Evolutionary conservation across 2,888 invertebrate genomes (phyloP), one percentile per base, ranked within the genome.

Genomic region (Drosophila vallismaia): DNA sequence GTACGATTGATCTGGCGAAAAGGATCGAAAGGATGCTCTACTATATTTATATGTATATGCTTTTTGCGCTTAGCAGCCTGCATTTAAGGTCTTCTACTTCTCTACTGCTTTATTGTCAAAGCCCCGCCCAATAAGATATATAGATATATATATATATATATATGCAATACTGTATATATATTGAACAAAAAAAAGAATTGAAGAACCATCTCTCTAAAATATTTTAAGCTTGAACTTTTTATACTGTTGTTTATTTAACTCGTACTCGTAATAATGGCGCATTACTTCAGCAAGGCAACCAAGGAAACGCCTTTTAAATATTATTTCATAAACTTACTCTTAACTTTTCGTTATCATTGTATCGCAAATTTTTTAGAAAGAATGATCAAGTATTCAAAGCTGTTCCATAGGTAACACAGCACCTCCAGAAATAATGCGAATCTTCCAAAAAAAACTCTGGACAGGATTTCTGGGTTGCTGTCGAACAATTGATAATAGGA

Each of bases 171-270:
- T 40, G 14, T 40, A 7, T 40, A 40, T 40, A 40, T 42, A 40
- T 36, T 5, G 6, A 28, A 28, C 28, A 28, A 5, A 28, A 28
- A 28, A 38, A 55, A 4, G 36, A 29, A 67, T 50, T 26, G 58
- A 58, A 45, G 46, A 46, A 33, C 10, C 52, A 57, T 53, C 69
- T 63, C 38, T 63, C 38, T 57, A 48, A 54, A 68, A 58, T 69
- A 54, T 26, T 64, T 66, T 85, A 79, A 74, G 83, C 71, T 63
- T 59, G 62, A 74, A 57, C 51, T 57, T 79, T 81, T 86, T 85
- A 82, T 72, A 81, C 73, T 80, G 78, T 86, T 86, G 75, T 70
- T 81, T 74, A 74, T 85, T 79, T 86, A 50, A 71, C 57, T 63
- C 40, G 40, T 74, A 79, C 19, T 64, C 54, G 46, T 50, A 52